Evolutionary conservation across 2,113 vertebrate genomes (phyloP).

Genomic region (Empidonax traillii): DNA sequence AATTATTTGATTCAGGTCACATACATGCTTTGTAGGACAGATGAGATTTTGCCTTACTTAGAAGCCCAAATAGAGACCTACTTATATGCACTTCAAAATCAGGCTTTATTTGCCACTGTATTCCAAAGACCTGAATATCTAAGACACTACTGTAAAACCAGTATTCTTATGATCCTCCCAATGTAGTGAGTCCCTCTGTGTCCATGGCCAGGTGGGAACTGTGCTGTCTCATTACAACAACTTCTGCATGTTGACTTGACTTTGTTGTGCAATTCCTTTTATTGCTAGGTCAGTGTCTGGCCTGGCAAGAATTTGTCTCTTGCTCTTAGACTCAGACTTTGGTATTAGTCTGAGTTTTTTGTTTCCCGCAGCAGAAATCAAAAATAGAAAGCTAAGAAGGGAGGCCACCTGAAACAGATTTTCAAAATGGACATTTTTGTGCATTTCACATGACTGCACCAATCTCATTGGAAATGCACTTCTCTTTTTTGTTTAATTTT

Average conservation of each 20-base stretch:
- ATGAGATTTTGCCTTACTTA: neutral
- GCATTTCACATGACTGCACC: neutral
- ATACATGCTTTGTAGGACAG: neutral
- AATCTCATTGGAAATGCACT: neutral
- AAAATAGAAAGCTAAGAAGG: neutral
- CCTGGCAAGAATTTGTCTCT: neutral
- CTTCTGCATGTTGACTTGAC: neutral
- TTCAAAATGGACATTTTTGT: neutral
- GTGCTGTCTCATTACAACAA: rapidly evolving
- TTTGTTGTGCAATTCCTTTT: neutral
- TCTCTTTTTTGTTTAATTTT: neutral
- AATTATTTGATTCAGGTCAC: neutral
- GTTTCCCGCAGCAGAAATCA: neutral
- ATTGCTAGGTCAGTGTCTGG: neutral
- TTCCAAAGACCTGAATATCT: neutral
- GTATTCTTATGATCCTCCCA: neutral
- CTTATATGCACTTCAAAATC: neutral
- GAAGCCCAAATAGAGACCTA: neutral
- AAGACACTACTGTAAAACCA: neutral
- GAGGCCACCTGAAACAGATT: neutral
- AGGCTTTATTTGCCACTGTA: neutral
- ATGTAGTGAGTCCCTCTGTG: neutral
- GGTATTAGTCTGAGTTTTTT: neutral
- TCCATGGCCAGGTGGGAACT: neutral
- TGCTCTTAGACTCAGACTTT: neutral